These are phyloP conservation scores for Acanthis flammea DNA, from an alignment of 2,797 vertebrate species.

Conservation along the genomic window DNA sequence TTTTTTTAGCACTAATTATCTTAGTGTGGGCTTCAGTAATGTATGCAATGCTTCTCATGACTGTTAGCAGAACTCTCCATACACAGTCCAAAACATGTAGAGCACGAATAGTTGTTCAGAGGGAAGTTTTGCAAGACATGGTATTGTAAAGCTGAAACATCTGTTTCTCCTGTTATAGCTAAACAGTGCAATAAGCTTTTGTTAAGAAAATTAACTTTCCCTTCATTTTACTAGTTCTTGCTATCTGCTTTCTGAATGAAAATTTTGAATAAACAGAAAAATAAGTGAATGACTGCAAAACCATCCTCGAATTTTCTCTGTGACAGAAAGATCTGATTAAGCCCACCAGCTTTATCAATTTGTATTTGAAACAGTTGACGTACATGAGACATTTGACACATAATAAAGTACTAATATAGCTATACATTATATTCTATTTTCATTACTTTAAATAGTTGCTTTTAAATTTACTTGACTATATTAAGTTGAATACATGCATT, in stretches of 20 bases:
- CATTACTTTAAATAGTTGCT: neutral
- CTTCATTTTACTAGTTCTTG: neutral
- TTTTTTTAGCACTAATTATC: constrained; percentile 46
- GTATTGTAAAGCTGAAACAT: constrained; percentile 50
- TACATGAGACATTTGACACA: neutral
- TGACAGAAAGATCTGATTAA: neutral
- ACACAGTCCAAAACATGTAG: constrained; percentile 37
- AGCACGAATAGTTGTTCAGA: neutral
- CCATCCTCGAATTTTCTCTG: neutral
- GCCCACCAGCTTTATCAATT: neutral
- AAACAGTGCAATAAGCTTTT: neutral
- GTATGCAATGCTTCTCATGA: constrained; percentile 20
- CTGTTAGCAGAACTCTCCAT: constrained; percentile 30
- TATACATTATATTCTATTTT: neutral
- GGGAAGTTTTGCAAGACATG: constrained; percentile 49
- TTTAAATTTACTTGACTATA: neutral
- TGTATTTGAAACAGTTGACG: neutral
- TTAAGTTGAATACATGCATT: neutral
- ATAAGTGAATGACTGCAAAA: neutral
- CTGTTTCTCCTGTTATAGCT: constrained; percentile 20
- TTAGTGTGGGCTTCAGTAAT: constrained; percentile 44
- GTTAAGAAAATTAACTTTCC: neutral
- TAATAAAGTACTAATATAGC: neutral
- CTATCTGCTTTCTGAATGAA: neutral
- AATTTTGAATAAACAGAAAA: neutral